These are phyloP conservation scores for Sialis fuliginosa DNA, from an alignment of 2,888 invertebrate species.

Conservation along the genomic window DNA sequence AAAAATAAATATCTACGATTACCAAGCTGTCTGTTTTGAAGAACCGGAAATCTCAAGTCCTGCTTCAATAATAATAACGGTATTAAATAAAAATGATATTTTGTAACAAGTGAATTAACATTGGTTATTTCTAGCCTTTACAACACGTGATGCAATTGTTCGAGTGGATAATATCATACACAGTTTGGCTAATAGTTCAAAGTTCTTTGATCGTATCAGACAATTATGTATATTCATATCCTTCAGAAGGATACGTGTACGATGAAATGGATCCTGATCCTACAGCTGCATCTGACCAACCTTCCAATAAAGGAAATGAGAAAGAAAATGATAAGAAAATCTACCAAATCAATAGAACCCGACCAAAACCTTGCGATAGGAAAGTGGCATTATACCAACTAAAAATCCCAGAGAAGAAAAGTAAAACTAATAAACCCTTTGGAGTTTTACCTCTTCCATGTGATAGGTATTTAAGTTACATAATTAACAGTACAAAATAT, in stretches of 20 bases:
- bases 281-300: slow-evolving; percentile 18
- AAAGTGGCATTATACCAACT: slow-evolving; percentile 26
- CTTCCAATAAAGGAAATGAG: slow-evolving; percentile 29
- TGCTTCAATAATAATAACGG: slow-evolving; percentile 20
- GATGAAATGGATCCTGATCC: slow-evolving; percentile 1
- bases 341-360: slow-evolving; percentile 54
- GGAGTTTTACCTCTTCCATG: slow-evolving; percentile 26
- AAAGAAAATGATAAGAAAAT: slow-evolving; percentile 40
- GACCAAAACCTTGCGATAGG: slow-evolving; percentile 73
- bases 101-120: slow-evolving; percentile 2
- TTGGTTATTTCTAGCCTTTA: slow-evolving; percentile 16
- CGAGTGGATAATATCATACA: slow-evolving; percentile 18
- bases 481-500: neutral
- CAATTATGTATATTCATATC: slow-evolving; percentile 10
- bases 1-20: slow-evolving; percentile 60
- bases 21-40: slow-evolving; percentile 77
- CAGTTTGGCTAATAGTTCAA: slow-evolving; percentile 13
- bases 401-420: slow-evolving; percentile 11
- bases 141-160: slow-evolving; percentile 20
- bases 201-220: slow-evolving; percentile 12
- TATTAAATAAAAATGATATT: slow-evolving; percentile 9
- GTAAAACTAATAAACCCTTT: slow-evolving; percentile 32
- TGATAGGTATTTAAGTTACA: slow-evolving; percentile 15
- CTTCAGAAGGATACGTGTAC: slow-evolving; percentile 9
- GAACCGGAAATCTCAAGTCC: slow-evolving; percentile 38